Conservation (phyloP, 2,888 invertebrate species). For the Busseola fusca region DNA sequence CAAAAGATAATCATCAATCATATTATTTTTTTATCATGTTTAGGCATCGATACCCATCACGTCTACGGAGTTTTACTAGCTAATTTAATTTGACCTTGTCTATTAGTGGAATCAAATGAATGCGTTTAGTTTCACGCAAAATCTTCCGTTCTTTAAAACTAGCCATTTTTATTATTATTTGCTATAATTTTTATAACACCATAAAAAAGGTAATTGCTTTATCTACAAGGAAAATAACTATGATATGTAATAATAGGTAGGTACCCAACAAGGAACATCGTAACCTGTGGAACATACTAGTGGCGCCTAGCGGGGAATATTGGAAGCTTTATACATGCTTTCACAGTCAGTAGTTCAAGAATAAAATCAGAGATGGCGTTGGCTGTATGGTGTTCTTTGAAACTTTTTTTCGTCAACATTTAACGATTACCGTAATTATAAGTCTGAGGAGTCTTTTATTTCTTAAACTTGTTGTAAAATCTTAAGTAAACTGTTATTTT, state of each 20-base stretch:
- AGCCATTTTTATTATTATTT: background rate
- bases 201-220: constrained; percentile 33
- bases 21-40: too few relatives aligned
- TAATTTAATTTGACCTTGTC: too few relatives aligned
- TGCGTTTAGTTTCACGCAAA: background rate
- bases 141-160: background rate
- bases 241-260: background rate
- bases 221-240: constrained; percentile 23
- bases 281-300: background rate
- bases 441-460: too few relatives aligned
- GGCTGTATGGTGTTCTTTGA: background rate
- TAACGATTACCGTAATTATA: background rate
- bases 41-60: too few relatives aligned
- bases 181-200: background rate
- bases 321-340: constrained; percentile 39
- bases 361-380: constrained; percentile 53
- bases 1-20: too few relatives aligned
- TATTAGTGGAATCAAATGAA: background rate
- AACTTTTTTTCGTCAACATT: background rate
- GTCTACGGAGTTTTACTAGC: too few relatives aligned
- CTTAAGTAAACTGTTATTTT: background rate
- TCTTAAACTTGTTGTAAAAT: background rate
- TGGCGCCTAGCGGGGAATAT: constrained; percentile 7
- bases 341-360: constrained; percentile 37
- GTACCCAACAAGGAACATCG: background rate